Evolutionary conservation across 2,113 vertebrate genomes (phyloP).

Genomic region (Sturnira hondurensis): DNA sequence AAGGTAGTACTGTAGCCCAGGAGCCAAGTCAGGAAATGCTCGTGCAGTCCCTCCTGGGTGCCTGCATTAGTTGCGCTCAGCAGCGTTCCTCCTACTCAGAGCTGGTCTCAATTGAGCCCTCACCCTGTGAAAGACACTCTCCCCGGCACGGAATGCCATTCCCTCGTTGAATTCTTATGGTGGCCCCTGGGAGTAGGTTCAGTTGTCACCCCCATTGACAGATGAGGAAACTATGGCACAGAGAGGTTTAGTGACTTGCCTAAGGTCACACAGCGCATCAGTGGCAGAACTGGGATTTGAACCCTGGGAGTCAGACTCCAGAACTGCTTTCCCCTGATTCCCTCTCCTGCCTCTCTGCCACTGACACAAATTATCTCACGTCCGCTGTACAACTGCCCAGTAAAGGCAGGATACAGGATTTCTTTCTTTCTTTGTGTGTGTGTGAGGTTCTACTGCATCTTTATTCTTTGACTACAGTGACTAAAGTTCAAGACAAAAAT

Average conservation of each 20-base stretch:
- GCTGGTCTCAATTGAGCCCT: not conserved
- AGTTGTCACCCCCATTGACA: not conserved
- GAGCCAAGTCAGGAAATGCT: not conserved
- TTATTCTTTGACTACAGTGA: constrained; percentile 36
- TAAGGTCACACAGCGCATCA: no score
- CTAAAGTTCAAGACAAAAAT: not conserved
- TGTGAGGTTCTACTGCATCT: not conserved
- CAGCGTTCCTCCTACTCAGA: accelerated
- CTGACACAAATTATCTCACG: no score
- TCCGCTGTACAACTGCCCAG: no score
- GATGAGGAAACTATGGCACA: not conserved
- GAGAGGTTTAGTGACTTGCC: no score
- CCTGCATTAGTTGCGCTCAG: accelerated
- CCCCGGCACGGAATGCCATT: accelerated
- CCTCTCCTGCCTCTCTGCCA: no score
- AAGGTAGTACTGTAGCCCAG: not conserved
- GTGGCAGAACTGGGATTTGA: no score
- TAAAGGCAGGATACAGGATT: no score
- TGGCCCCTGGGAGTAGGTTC: not conserved
- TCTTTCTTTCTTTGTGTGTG: no score
- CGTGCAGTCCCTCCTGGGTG: accelerated
- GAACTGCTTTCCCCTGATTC: no score
- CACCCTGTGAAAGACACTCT: not conserved
- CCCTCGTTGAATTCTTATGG: not conserved
- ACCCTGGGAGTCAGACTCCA: no score